Evolutionary conservation across 1,140 invertebrate genomes (phyloP).

Genomic region (Anastatus disparis): DNA sequence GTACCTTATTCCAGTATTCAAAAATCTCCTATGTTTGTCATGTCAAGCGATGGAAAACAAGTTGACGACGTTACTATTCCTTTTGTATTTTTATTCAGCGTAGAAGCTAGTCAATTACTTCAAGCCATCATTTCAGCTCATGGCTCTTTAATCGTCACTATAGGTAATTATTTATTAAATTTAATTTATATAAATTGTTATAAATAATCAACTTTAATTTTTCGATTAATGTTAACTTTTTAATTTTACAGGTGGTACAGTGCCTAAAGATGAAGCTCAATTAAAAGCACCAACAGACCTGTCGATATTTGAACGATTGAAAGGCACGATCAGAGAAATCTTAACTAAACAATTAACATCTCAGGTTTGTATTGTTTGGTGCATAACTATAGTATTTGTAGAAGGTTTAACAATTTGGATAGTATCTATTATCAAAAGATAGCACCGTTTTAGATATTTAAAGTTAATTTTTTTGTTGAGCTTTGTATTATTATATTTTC

Average conservation of each 20-base stretch:
- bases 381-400: constrained; percentile 44
- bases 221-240: constrained; percentile 6
- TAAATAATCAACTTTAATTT: constrained; percentile 15
- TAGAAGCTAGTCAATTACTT: constrained; percentile 78
- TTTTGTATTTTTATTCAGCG: constrained; percentile 88
- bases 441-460: no score
- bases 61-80: constrained; percentile 89
- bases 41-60: constrained; percentile 88
- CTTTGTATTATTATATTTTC: constrained; percentile 28
- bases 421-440: constrained; percentile 42
- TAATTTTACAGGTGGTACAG: constrained; percentile 53
- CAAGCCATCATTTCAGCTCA: constrained; percentile 63
- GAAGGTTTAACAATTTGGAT: constrained; percentile 45
- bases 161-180: constrained; percentile 49
- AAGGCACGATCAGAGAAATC: constrained; percentile 63
- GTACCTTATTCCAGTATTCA: constrained; percentile 76
- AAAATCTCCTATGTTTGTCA: constrained; percentile 88
- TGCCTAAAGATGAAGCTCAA: constrained; percentile 55
- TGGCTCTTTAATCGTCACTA: constrained; percentile 54
- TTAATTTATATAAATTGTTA: constrained; percentile 1
- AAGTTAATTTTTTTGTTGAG: no score
- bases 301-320: constrained; percentile 63
- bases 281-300: constrained; percentile 60
- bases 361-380: constrained; percentile 54
- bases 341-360: constrained; percentile 55